Evolutionary conservation across 2,888 invertebrate species (phyloP).

Genomic region (Nomada flava): DNA sequence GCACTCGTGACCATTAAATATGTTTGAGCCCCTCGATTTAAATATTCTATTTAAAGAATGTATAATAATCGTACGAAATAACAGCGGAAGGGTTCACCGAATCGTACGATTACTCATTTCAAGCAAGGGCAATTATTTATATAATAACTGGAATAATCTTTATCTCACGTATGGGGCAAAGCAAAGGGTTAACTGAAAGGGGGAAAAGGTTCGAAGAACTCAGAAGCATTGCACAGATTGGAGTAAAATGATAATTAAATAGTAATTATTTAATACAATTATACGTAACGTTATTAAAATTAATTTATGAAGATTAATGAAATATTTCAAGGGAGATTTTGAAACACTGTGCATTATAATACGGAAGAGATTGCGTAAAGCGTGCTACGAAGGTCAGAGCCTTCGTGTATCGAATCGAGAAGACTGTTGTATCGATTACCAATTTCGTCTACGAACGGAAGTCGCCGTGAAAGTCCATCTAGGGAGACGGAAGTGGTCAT

Average conservation of each 20-base stretch:
- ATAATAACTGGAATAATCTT: not conserved
- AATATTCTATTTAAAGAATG: not conserved
- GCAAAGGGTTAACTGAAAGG: not conserved
- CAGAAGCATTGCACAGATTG: too few relatives aligned
- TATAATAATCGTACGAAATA: not conserved
- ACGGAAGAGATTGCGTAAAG: conserved; percentile 43
- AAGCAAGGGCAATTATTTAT: conserved; percentile 3
- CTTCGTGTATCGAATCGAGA: conserved; percentile 45
- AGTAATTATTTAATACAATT: too few relatives aligned
- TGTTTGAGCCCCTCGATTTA: conserved; percentile 2
- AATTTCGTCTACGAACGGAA: conserved; percentile 65
- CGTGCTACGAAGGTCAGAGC: conserved; percentile 20
- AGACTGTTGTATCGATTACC: conserved; percentile 56
- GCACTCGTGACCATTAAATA: not conserved
- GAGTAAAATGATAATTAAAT: too few relatives aligned
- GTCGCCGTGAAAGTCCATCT: conserved; percentile 54
- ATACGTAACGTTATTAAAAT: too few relatives aligned
- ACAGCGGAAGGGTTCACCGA: not conserved
- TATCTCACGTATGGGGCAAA: not conserved
- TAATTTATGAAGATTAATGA: not conserved
- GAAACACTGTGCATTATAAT: not conserved
- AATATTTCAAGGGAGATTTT: conserved; percentile 16
- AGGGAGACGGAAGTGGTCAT: conserved; percentile 62
- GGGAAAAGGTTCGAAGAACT: too few relatives aligned
- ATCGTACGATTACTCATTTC: not conserved